Evolutionary conservation across 2,797 vertebrate genomes (phyloP).

Genomic region (Acipenser oxyrinchus): DNA sequence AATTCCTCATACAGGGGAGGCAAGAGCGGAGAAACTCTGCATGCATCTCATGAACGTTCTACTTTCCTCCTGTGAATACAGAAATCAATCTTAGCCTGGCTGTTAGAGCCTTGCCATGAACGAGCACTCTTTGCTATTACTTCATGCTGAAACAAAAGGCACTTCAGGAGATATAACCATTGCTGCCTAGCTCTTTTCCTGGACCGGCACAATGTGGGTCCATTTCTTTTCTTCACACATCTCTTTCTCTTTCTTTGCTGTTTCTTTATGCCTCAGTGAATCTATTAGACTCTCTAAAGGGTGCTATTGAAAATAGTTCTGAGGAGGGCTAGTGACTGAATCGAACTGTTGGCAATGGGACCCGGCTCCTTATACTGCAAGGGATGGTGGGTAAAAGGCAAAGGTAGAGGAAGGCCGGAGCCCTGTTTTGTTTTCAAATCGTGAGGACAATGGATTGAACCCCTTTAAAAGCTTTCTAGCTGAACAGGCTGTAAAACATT

Average conservation of each 20-base stretch:
- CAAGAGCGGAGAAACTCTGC: constrained; percentile 64
- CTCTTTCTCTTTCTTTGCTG: constrained; percentile 55
- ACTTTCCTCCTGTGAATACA: constrained; percentile 84
- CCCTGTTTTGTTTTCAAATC: constrained; percentile 25
- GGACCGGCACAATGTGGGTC: constrained; percentile 60
- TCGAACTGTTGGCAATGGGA: constrained; percentile 40
- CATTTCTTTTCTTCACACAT: constrained; percentile 62
- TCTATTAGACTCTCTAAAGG: constrained; percentile 60
- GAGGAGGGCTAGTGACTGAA: constrained; percentile 44
- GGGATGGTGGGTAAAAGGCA: constrained; percentile 28
- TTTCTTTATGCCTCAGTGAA: constrained; percentile 74
- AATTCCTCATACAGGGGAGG: constrained; percentile 47
- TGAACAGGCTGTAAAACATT: constrained; percentile 20
- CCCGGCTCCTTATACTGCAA: constrained; percentile 39
- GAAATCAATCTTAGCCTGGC: constrained; percentile 76
- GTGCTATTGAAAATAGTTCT: constrained; percentile 57
- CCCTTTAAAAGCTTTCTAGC: constrained; percentile 27
- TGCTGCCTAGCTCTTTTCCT: constrained; percentile 65
- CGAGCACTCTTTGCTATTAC: constrained; percentile 73
- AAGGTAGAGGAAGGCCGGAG: constrained; percentile 31
- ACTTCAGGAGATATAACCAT: constrained; percentile 79
- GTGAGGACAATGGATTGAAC: constrained; percentile 26
- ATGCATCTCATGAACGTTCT: constrained; percentile 92
- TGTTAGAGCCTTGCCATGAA: constrained; percentile 73
- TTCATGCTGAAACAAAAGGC: constrained; percentile 79